Evolutionary conservation across 2,888 invertebrate species (phyloP), one percentile per base, ranked within the genome.

Genomic region (Dinocampus coccinellae): DNA sequence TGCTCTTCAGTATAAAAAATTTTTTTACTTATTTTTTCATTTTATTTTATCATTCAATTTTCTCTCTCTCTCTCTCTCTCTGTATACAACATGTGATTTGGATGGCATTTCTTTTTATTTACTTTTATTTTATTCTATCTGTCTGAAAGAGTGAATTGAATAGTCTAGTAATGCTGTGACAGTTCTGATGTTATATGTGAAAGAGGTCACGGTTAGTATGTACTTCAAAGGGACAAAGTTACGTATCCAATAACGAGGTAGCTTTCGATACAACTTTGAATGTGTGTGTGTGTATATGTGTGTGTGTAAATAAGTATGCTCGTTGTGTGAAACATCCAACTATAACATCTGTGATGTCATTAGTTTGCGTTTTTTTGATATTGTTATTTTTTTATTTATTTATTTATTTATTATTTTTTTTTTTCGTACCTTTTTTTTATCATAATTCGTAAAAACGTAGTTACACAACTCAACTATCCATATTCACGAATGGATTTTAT

Each of bases 171-270:
- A 13, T 33, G 20, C 55, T 47, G 57, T 22, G 26, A 42, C 62
- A 62, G 62, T 62, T 66, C 29, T 47, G 47, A 57, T 29, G 24
- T 36, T 55, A n/a, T 13, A 66, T 26, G 53, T 22, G 36, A 62
- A 71, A 26, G 57, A 63, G 72, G 72, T 72, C 72, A 72, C 58
- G 57, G n/a, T 63, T 62, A 67, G 62, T 47, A 20, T 42, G 63
- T 16, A 47, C 72, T 72, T 72, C 67, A 72, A 72, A 72, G 72
- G 67, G 57, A 67, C 72, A 72, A 72, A 72, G 67, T 72, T 55
- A 68, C 67, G 67, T 63, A 67, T 72, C 67, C 72, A 67, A 72
- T 68, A 68, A 72, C 72, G 63, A 68, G 63, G 47, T 39, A 66
- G 36, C 71, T 62, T 55, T 42, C 58, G n/a, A 29, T 33, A 20